phyloP scores from a whole-genome alignment of 2,797 vertebrate genomes.

The Sternotherus odoratus region DNA sequence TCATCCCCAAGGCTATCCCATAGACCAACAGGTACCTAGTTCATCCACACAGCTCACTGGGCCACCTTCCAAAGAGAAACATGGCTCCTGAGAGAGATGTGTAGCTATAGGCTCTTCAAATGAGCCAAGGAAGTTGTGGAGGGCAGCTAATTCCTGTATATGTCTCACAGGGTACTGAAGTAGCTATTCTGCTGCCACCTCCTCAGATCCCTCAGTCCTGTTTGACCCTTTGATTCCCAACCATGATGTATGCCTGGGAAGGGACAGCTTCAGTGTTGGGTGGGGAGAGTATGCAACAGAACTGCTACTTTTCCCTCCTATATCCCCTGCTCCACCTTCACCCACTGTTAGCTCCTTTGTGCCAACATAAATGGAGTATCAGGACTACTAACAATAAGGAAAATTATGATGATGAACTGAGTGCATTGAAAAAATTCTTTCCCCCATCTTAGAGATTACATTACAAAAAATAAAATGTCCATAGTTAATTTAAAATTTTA shows the following conservation, averaged over 20 bases:
- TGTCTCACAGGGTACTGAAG: background rate
- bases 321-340: background rate
- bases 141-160: background rate
- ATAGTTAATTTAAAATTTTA: conserved; percentile 18
- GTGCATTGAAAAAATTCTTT: background rate
- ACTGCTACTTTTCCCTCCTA: background rate
- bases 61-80: background rate
- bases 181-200: background rate
- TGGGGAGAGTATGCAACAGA: background rate
- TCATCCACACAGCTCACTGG: background rate
- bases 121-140: background rate
- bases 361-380: background rate
- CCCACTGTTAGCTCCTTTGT: background rate
- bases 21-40: background rate
- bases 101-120: background rate
- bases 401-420: background rate
- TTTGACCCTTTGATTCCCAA: background rate
- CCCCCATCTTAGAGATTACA: background rate
- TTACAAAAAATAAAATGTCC: background rate
- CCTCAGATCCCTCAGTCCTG: background rate
- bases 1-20: background rate
- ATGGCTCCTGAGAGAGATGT: fast-evolving
- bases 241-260: background rate
- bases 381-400: background rate
- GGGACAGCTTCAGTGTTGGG: background rate